Evolutionary conservation across 2,113 vertebrate genomes (phyloP).

Genomic region (Vulpes vulpes): DNA sequence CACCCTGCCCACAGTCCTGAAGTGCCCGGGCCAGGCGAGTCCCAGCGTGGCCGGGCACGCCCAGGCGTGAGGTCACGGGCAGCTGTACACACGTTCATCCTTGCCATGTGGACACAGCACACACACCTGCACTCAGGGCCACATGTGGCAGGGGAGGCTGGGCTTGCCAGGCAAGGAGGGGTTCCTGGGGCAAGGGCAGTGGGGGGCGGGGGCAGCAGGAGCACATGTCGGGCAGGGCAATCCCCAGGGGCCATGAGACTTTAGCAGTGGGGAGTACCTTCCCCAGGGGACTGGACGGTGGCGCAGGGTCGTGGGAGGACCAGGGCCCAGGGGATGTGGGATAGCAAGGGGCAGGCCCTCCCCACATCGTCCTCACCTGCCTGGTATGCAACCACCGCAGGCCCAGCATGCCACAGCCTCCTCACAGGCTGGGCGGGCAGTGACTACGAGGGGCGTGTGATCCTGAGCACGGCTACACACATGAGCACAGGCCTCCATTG

Average conservation of each 20-base stretch:
- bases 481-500: not conserved
- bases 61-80: slow-evolving; percentile 32
- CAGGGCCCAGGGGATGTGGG: not conserved
- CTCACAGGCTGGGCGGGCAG: not conserved
- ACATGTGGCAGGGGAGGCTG: not conserved
- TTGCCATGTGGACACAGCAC: not conserved
- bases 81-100: not conserved
- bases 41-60: not conserved
- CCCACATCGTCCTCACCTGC: not conserved
- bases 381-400: not conserved
- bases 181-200: not conserved
- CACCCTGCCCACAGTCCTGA: too few relatives aligned
- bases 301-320: not conserved
- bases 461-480: not conserved
- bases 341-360: not conserved
- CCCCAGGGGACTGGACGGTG: not conserved
- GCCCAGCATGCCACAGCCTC: not conserved
- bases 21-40: not conserved
- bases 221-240: not conserved
- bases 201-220: not conserved
- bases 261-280: too few relatives aligned
- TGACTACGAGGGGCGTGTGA: not conserved
- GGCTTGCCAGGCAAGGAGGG: not conserved
- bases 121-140: not conserved
- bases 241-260: too few relatives aligned